Conservation (phyloP, 2,113 vertebrate species). For the Chelonoidis abingdonii region DNA sequence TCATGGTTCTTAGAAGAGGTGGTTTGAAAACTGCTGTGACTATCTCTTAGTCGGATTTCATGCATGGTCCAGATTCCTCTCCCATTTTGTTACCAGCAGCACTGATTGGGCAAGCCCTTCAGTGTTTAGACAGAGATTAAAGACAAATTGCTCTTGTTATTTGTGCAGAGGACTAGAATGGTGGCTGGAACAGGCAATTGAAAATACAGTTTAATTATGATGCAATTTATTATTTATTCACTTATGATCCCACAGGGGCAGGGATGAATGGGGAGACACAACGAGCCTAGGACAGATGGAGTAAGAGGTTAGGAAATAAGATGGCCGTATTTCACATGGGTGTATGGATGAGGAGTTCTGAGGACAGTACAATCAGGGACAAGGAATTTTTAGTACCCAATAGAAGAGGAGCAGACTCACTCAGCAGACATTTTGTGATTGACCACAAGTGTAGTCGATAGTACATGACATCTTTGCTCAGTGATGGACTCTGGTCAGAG, state of each 20-base stretch:
- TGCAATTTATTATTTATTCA: neutral
- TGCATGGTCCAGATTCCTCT: neutral
- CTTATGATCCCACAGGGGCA: neutral
- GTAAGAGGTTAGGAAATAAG: neutral
- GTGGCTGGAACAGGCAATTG: neutral
- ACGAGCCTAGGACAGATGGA: neutral
- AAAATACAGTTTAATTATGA: neutral
- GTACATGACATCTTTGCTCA: neutral
- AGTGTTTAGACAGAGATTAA: neutral
- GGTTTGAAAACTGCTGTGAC: neutral
- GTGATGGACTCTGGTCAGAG: neutral
- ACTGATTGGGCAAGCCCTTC: neutral
- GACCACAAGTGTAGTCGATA: too few species aligned
- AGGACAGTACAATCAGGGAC: too few species aligned
- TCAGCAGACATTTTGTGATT: too few species aligned
- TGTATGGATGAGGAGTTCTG: neutral
- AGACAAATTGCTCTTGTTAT: neutral
- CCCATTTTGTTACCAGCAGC: neutral
- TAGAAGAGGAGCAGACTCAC: too few species aligned
- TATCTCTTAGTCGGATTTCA: neutral
- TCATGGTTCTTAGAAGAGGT: too few species aligned
- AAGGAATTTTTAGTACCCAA: too few species aligned
- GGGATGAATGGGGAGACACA: neutral
- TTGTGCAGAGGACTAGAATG: neutral
- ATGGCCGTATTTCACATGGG: neutral